Evolutionary conservation across 1,140 invertebrate species (phyloP), one percentile per base, ranked within the genome.

Genomic region (Eufriesea mexicana): DNA sequence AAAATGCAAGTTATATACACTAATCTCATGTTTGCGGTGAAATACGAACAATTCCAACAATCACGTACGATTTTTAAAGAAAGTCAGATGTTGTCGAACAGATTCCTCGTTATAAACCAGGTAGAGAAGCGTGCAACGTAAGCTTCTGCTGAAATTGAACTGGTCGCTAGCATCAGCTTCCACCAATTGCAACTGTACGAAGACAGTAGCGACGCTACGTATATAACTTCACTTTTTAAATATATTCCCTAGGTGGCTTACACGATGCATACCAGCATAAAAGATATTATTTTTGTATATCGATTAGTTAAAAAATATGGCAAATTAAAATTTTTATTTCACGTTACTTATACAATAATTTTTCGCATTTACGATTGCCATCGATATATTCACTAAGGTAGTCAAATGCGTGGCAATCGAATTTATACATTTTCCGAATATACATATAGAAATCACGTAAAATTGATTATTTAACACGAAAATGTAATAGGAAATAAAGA

Each of bases 151-250:
- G 75, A 49, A 77, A 61, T 77, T 68, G 45, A 71, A 83, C 81
- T 83, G 75, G 35, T 55, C 51, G 57, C 82, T 64, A 18, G 66
- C 47, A 20, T 74, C 78, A 45, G 47, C 61, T 25, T 74, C 77
- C 57, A 74, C 61, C 51, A 81, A 81, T 68, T 74, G 61, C 74
- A 85, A 75, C 84, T 68, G 20, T 66, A 51, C 5, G 45, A 77
- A 71, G 68, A 83, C 80, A 57, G 59, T 78, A 28, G 84, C 84
- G 84, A 85, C 84, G 51, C 84, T 59, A 25, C 64, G 71, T 51
- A 18, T 28, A 28, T 7, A 68, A 68, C 49, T 74, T 74, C n/a
- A 42, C 35, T 54, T 77, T 68, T 83, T 18, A 28, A 79, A 54
- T 0, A 47, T 23, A 73, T 78, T 67, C 75, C 62, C 79, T 66